Evolutionary conservation across 2,113 vertebrate genomes (phyloP).

Genomic region (Gallinago media): DNA sequence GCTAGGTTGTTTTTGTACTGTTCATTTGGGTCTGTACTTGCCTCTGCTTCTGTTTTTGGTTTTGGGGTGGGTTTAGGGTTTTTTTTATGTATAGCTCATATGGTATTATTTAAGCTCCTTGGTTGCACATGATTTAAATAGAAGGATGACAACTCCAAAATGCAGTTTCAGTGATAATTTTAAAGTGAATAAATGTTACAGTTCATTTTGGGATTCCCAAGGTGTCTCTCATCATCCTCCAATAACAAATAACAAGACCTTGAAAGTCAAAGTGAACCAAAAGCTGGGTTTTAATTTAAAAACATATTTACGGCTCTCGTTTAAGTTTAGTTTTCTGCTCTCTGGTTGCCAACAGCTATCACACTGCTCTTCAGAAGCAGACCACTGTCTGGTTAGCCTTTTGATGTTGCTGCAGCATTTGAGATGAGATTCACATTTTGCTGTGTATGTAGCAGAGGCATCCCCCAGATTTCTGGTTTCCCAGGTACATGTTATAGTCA

Average conservation of each 20-base stretch:
- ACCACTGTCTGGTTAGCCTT: not conserved
- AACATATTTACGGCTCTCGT: not conserved
- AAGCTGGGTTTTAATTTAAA: not conserved
- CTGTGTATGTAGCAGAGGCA: not conserved
- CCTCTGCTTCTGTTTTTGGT: not conserved
- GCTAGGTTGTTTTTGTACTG: not conserved
- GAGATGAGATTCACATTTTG: not conserved
- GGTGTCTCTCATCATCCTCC: not conserved
- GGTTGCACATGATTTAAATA: not conserved
- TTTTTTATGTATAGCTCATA: not conserved
- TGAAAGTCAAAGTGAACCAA: not conserved
- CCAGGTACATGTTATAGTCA: not conserved
- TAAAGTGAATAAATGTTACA: not conserved
- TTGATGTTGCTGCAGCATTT: not conserved
- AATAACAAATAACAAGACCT: not conserved
- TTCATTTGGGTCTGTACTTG: not conserved
- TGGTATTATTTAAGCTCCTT: not conserved
- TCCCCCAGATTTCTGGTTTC: not conserved
- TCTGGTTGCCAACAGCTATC: not conserved
- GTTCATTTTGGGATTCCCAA: not conserved
- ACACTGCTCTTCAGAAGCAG: not conserved
- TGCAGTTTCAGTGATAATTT: not conserved
- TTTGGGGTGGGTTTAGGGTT: too few species aligned
- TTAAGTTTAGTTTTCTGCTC: not conserved
- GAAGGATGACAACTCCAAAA: not conserved